Evolutionary conservation across 2,113 vertebrate genomes (phyloP), one percentile per base, ranked within the genome.

Genomic region (Amia ocellicauda): DNA sequence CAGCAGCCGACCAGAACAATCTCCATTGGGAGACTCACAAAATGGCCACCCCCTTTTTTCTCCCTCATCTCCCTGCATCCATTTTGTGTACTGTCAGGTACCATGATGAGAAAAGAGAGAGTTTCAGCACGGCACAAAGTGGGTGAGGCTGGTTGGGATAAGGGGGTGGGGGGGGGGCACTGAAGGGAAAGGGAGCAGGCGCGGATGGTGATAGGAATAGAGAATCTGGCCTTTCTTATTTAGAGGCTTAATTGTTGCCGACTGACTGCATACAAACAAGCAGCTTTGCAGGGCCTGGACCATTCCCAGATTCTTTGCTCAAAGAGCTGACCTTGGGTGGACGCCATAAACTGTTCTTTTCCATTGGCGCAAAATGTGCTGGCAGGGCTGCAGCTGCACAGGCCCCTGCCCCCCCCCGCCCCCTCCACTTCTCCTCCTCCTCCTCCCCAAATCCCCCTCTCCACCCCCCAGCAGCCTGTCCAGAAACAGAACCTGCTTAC

Each of bases 341-440:
- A 65, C 75, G 85, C 88, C 89, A 85, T 81, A 80, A 86, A 88
- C 82, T 77, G 78, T 86, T 89, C 75, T 86, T 89, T 88, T 87
- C 71, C 80, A 31, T 58, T 79, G 78, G 81, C 83, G 83, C 42
- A 2, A 62, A 82, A 83, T 5, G 24, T 74, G 70, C 80, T 89
- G 86, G 84, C 86, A 86, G 50, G 67, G 67, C 55, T 63, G 22
- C 51, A 54, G 51, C 51, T 54, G 51, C 74, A 28, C 43, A 28
- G 45, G 64, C 71, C 74, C 69, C 77, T 77, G 69, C 68, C 77
- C 74, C 55, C 72, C 74, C 83, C 78, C 66, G 64, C 10, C 68
- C 65, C 54, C 62, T 61, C 50, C 68, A 53, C 49, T 27, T 42
- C 53, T 40, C 55, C 61, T 36, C 55, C 60, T 19, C 24, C 4